Base-by-base conservation (phyloP, 2,113 vertebrate genomes). In the Grus americana region DNA sequence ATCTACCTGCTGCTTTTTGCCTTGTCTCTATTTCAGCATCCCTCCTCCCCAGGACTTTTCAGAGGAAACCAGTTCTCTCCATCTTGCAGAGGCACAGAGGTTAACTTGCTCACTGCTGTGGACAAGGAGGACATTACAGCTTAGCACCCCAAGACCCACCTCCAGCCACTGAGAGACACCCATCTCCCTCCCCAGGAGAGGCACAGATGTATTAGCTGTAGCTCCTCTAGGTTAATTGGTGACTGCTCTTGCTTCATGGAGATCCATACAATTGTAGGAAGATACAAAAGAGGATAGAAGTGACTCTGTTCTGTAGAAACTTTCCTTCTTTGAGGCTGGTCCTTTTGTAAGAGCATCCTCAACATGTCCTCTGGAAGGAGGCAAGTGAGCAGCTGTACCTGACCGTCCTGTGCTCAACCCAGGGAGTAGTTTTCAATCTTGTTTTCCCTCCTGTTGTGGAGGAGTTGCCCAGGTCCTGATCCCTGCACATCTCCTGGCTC, bases 341-440 rank as follows among this genome's bases (percentile, higher is more conserved):
- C 21, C 68, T 78, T 49, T 40, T 19, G 57, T 40, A 6, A 14
- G 23, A 89, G 23, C 72, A 58, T 62, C 63, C 30, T 88, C 18
- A 52, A 12, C 20, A 3, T 1, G 2, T 55, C 49, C 23, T 61
- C n/a, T 34, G 44, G 61, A 14, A 75, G 50, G 30, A 46, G 38
- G 5, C 29, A 46, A 57, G 42, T 14, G 29, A 40, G 14, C 34
- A 55, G 23, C 12, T 32, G 24, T 22, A 24, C 11, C 75, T 59
- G 79, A 30, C 26, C 54, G 29, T 19, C 38, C 42, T 23, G 29
- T 8, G 62, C 55, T 88, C 52, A 62, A 55, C 18, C 11, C 2
- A 0, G 11, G 21, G 42, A 12, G 12, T 4, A 32, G 3, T 3
- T 65, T 74, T 46, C 0, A 1, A 4, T 49, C 26, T 13, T 58